These are phyloP conservation scores for Xenus cinereus DNA, from an alignment of 2,113 vertebrate species.

Conservation along the genomic window DNA sequence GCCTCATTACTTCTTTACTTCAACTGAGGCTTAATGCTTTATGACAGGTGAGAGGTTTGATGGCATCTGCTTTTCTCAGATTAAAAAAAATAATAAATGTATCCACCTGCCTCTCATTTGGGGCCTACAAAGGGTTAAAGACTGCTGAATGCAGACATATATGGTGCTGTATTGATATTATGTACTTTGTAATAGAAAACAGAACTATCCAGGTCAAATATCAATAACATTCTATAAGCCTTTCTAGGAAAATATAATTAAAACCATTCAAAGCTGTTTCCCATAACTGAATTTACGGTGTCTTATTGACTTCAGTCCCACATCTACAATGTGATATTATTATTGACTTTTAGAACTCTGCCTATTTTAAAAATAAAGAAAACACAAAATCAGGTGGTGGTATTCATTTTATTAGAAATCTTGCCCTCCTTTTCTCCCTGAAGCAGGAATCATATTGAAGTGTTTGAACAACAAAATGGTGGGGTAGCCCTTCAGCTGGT, in stretches of 20 bases:
- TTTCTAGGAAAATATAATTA: constrained; percentile 81
- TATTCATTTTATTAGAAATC: constrained; percentile 45
- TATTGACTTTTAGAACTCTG: constrained; percentile 47
- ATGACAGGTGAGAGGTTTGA: constrained; percentile 32
- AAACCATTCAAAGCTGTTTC: constrained; percentile 73
- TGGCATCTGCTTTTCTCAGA: constrained; percentile 32
- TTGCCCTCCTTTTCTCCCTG: neutral
- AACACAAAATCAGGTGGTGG: constrained; percentile 12
- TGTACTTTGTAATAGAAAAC: constrained; percentile 67
- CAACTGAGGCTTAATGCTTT: neutral
- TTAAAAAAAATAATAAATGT: neutral
- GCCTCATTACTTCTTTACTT: neutral
- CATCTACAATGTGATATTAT: constrained; percentile 35
- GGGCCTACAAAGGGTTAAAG: constrained; percentile 23
- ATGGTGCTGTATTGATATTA: constrained; percentile 44
- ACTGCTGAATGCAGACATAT: constrained; percentile 41
- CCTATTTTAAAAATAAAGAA: constrained; percentile 46
- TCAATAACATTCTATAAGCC: constrained; percentile 70
- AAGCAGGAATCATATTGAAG: neutral
- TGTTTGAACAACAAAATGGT: constrained; percentile 36
- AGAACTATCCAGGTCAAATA: constrained; percentile 69
- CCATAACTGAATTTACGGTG: constrained; percentile 41
- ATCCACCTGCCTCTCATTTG: constrained; percentile 20
- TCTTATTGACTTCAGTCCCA: constrained; percentile 47
- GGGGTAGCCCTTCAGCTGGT: neutral